Evolutionary conservation across 2,888 invertebrate species (phyloP).

Genomic region (Eueremaeus valkanovi): DNA sequence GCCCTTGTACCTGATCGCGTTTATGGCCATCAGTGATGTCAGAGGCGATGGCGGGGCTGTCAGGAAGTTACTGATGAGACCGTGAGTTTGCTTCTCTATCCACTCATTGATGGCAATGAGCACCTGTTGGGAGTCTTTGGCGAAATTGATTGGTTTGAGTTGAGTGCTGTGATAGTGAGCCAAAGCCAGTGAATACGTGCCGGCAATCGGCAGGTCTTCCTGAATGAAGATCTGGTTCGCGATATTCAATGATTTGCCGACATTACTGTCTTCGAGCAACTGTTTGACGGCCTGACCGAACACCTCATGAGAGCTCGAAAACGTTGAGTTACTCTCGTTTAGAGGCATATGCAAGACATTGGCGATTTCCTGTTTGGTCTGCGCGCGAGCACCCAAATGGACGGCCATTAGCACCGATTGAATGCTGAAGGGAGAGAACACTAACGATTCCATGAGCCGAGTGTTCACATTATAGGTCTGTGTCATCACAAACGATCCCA

Average conservation of each 20-base stretch:
- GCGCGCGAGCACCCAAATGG: slow-evolving; percentile 52
- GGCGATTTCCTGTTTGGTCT: slow-evolving; percentile 50
- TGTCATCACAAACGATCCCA: slow-evolving; percentile 39
- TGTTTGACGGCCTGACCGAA: slow-evolving; percentile 45
- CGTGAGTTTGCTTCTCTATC: slow-evolving; percentile 73
- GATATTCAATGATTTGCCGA: slow-evolving; percentile 50
- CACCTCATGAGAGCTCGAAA: slow-evolving; percentile 44
- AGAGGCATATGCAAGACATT: slow-evolving; percentile 43
- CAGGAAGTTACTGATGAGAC: slow-evolving; percentile 74
- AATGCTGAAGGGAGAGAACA: slow-evolving; percentile 54
- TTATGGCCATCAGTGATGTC: slow-evolving; percentile 46
- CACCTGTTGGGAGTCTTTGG: slow-evolving; percentile 48
- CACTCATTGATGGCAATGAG: slow-evolving; percentile 66
- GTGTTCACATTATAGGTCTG: slow-evolving; percentile 37
- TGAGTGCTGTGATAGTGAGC: slow-evolving; percentile 62
- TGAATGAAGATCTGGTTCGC: slow-evolving; percentile 70
- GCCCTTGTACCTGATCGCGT: slow-evolving; percentile 47
- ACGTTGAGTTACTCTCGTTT: slow-evolving; percentile 36
- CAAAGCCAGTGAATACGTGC: slow-evolving; percentile 51
- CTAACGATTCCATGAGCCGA: slow-evolving; percentile 45
- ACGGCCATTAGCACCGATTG: slow-evolving; percentile 53
- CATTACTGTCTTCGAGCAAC: slow-evolving; percentile 42
- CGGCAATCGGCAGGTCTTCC: slow-evolving; percentile 51
- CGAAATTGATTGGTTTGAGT: slow-evolving; percentile 63
- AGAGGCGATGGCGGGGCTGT: slow-evolving; percentile 48